These are phyloP conservation scores for Albula goreensis DNA, from an alignment of 2,113 vertebrate genomes.

Conservation along the genomic window DNA sequence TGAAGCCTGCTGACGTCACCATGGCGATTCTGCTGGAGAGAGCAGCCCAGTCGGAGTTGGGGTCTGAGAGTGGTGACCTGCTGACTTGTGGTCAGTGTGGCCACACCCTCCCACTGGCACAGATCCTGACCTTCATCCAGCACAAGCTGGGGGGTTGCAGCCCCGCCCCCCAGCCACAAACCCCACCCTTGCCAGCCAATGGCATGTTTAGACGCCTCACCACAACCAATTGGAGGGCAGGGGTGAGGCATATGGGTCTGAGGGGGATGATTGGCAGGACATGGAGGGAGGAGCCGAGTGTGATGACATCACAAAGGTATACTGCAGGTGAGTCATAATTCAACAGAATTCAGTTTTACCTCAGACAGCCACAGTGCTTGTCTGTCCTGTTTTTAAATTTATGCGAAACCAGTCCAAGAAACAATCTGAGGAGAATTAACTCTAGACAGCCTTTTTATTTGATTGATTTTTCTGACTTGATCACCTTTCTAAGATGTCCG, in stretches of 20 bases:
- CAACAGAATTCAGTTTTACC: constrained; percentile 52
- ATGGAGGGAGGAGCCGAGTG: constrained; percentile 54
- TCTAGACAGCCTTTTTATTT: too few species aligned
- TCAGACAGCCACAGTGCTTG: constrained; percentile 34
- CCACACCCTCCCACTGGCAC: constrained; percentile 72
- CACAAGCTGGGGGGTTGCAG: constrained; percentile 74
- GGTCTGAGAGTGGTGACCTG: constrained; percentile 57
- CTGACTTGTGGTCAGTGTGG: constrained; percentile 76
- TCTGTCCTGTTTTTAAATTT: too few species aligned
- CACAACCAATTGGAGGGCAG: constrained; percentile 15
- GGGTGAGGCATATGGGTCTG: constrained; percentile 63
- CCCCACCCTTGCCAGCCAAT: constrained; percentile 69
- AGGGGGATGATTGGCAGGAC: constrained; percentile 48
- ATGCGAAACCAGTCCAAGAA: too few species aligned
- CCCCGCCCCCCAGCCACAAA: constrained; percentile 28
- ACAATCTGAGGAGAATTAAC: too few species aligned
- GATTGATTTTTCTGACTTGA: too few species aligned
- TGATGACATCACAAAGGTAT: constrained; percentile 53
- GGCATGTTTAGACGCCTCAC: constrained; percentile 24
- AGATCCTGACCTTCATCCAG: constrained; percentile 76
- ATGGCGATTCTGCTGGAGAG: constrained; percentile 34
- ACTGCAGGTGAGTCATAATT: constrained; percentile 67
- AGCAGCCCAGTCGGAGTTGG: constrained; percentile 17
- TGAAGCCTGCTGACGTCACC: constrained; percentile 32
- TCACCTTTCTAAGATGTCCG: too few species aligned